phyloP scores from a whole-genome alignment of 2,888 invertebrate genomes.

The Leistus spinibarbis region DNA sequence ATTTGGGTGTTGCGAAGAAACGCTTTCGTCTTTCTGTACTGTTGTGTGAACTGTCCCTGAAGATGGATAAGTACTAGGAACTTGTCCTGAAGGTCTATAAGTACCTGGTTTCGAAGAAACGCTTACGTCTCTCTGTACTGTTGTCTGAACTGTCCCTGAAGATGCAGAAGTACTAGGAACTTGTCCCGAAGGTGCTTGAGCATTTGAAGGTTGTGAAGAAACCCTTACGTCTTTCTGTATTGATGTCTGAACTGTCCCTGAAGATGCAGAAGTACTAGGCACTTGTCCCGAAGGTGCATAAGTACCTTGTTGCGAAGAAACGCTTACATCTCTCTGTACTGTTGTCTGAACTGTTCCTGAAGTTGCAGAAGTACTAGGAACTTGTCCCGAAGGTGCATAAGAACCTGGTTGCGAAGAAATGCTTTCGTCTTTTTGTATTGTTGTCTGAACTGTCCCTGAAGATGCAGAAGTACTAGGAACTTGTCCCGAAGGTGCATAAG shows the following conservation, averaged over 20 bases:
- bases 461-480: not conserved
- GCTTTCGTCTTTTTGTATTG: not conserved
- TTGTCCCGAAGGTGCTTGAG: too few species aligned
- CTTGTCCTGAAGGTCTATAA: not conserved
- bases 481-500: not conserved
- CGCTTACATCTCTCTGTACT: not conserved
- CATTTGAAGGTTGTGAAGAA: too few species aligned
- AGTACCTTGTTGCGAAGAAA: not conserved
- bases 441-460: not conserved
- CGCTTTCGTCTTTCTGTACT: too few species aligned
- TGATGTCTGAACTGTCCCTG: too few species aligned
- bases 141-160: not conserved
- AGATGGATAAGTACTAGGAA: not conserved
- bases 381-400: not conserved
- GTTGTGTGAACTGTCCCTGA: too few species aligned
- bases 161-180: too few species aligned
- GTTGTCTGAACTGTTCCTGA: not conserved
- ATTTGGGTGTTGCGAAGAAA: too few species aligned
- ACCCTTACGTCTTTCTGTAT: too few species aligned
- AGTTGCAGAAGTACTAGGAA: not conserved
- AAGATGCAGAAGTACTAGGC: not conserved
- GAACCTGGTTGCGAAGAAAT: not conserved
- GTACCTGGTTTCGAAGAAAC: not conserved
- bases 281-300: not conserved
- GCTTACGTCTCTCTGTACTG: not conserved